These are phyloP conservation scores for Conus betulinus DNA, from an alignment of 1,140 invertebrate species.

Conservation along the genomic window DNA sequence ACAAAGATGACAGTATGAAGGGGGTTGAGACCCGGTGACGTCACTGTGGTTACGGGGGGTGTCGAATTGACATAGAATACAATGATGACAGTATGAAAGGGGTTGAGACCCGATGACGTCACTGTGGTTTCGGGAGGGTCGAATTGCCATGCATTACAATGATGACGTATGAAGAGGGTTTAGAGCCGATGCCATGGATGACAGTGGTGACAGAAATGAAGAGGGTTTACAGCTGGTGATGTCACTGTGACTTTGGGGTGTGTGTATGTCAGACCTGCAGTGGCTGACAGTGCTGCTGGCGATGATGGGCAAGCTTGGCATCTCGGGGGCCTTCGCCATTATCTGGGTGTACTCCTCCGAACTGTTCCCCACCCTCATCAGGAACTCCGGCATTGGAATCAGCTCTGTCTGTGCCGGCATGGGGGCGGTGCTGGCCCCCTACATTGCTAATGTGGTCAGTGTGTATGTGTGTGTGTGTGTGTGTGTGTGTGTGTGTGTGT, in stretches of 20 bases:
- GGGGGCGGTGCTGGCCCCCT: constrained; percentile 86
- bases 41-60: too few relatives aligned
- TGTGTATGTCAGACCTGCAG: constrained; percentile 42
- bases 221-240: background rate
- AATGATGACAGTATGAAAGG: too few relatives aligned
- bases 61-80: too few relatives aligned
- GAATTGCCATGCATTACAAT: too few relatives aligned
- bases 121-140: too few relatives aligned
- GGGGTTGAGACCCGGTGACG: too few relatives aligned
- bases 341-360: constrained; percentile 89
- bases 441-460: constrained; percentile 68
- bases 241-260: background rate
- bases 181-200: background rate
- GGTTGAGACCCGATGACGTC: too few relatives aligned
- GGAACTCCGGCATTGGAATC: constrained; percentile 88
- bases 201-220: background rate
- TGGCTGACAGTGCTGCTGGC: constrained; percentile 55
- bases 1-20: too few relatives aligned
- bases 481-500: background rate
- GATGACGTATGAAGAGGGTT: background rate
- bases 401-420: constrained; percentile 87
- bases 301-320: constrained; percentile 58
- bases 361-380: constrained; percentile 89
- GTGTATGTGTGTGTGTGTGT: background rate
- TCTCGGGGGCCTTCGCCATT: constrained; percentile 77